A percentile compares a stretch with the other conserved stretches of the same genome.
These are phyloP conservation scores for Crepidodera aurea DNA, from an alignment of 2,888 invertebrate species.

Conservation along the genomic window DNA sequence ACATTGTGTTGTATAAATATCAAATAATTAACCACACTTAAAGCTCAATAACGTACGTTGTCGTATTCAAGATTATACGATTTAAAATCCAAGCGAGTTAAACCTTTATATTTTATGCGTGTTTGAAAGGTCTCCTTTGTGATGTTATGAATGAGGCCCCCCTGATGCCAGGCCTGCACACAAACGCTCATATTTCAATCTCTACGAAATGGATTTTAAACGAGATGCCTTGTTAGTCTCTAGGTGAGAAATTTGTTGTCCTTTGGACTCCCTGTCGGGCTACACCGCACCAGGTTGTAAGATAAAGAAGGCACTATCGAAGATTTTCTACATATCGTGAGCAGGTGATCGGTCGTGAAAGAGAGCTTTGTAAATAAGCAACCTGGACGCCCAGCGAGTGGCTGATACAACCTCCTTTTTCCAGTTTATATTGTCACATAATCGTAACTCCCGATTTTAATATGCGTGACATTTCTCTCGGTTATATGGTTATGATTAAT, in stretches of 20 bases:
- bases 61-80: too few species aligned
- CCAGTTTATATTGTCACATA: slow-evolving; percentile 59
- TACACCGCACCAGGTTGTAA: slow-evolving; percentile 51
- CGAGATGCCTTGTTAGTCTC: slow-evolving; percentile 60
- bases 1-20: too few species aligned
- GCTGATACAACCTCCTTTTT: slow-evolving; percentile 56
- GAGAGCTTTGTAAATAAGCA: slow-evolving; percentile 47
- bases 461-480: slow-evolving; percentile 54
- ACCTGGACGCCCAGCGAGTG: slow-evolving; percentile 55
- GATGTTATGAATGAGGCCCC: slow-evolving; percentile 58
- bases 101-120: slow-evolving; percentile 32
- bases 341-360: slow-evolving; percentile 42
- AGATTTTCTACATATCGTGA: slow-evolving; percentile 35
- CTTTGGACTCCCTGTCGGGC: slow-evolving; percentile 57
- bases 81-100: too few species aligned
- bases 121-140: slow-evolving; percentile 41
- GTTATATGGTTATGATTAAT: slow-evolving; percentile 53
- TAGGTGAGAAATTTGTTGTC: slow-evolving; percentile 64
- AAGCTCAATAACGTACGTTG: too few species aligned
- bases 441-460: slow-evolving; percentile 61
- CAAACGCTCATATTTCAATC: slow-evolving; percentile 60
- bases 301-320: slow-evolving; percentile 47
- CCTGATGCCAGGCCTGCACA: slow-evolving; percentile 54
- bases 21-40: too few species aligned
- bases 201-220: slow-evolving; percentile 59